phyloP scores from a whole-genome alignment of 2,888 invertebrate genomes.

The Carpatolechia fugitivella region DNA sequence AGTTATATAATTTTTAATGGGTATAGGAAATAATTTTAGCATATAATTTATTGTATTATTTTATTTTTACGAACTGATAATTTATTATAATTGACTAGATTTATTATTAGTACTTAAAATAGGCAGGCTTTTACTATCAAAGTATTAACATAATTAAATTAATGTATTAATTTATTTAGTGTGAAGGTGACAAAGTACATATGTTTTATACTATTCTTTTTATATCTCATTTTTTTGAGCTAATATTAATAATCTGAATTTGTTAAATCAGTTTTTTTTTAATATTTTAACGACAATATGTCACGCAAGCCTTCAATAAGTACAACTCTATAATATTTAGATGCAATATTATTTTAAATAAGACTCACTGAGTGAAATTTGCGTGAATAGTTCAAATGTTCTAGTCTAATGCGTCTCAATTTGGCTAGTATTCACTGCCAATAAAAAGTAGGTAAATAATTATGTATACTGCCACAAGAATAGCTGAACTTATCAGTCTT shows the following conservation, averaged over 20 bases:
- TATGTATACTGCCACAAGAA: background rate
- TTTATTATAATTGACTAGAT: background rate
- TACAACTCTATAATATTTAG: slow-evolving; percentile 42
- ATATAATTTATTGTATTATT: background rate
- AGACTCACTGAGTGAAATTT: slow-evolving; percentile 23
- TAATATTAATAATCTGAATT: background rate
- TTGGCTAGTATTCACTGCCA: background rate
- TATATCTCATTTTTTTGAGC: background rate
- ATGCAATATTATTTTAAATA: slow-evolving; percentile 32
- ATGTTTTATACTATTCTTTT: background rate
- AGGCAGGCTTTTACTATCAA: background rate
- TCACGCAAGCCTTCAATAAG: slow-evolving; percentile 39
- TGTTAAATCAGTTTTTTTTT: background rate
- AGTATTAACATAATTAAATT: background rate
- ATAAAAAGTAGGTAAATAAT: background rate
- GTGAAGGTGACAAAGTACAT: background rate
- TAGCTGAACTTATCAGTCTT: too few species aligned
- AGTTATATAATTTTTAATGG: too few species aligned
- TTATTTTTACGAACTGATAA: background rate
- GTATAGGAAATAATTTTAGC: too few species aligned
- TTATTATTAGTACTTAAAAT: slow-evolving; percentile 3
- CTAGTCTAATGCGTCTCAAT: slow-evolving; percentile 12
- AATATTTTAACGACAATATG: background rate
- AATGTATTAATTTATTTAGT: slow-evolving; percentile 2
- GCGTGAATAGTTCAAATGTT: slow-evolving; percentile 27